Conservation (phyloP, 2,113 vertebrate genomes). For the Bolborhynchus lineola region DNA sequence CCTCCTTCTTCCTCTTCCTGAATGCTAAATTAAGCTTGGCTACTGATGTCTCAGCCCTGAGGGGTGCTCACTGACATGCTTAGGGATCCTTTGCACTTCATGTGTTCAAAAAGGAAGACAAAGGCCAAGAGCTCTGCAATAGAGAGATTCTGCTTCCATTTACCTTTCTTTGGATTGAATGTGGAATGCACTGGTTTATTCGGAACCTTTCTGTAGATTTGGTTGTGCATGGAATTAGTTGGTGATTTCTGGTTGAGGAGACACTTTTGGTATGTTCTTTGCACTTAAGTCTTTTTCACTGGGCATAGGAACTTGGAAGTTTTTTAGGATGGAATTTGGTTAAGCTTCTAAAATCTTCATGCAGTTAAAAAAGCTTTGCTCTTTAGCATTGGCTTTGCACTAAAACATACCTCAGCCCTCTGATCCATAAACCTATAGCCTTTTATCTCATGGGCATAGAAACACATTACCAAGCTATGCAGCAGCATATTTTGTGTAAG, state of each 20-base stretch:
- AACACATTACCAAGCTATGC: not conserved
- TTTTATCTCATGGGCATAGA: not conserved
- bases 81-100: not conserved
- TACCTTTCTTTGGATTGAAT: not conserved
- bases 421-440: not conserved
- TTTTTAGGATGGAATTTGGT: not conserved
- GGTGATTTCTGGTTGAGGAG: not conserved
- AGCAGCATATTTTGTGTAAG: not conserved
- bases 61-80: not conserved
- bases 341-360: not conserved
- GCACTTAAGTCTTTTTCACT: not conserved
- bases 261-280: not conserved
- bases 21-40: not conserved
- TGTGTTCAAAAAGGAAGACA: not conserved
- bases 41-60: not conserved
- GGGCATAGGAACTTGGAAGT: not conserved
- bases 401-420: not conserved
- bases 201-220: not conserved
- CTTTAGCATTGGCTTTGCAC: not conserved
- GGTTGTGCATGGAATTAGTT: not conserved
- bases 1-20: not conserved
- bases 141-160: slow-evolving; percentile 5
- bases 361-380: not conserved
- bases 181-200: not conserved
- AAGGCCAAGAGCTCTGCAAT: not conserved